Base-by-base conservation (phyloP, 92 coral and sea anemone genomes). In the Montipora capitata region DNA sequence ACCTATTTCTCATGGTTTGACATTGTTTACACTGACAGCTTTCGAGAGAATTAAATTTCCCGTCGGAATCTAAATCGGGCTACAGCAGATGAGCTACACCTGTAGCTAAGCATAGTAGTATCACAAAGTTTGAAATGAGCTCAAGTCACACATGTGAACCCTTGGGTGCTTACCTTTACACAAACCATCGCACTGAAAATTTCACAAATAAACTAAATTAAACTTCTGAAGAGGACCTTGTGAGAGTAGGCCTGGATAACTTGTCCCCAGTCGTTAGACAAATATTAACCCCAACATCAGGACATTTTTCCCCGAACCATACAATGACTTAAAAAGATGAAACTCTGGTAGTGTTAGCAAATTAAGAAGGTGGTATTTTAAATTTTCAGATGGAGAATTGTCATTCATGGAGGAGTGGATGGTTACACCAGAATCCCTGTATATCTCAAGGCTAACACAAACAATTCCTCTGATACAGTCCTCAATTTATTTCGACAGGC, bases 351-450 rank as follows among this genome's bases (percentile, higher is more conserved):
- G 14, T 68, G 6, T 61, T 61, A 45, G 35, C 43, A 12, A 45
- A 17, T 14, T 54, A 9, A 42, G 12, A 58, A 81, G 87, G 39
- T 87, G 91, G 91, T 41, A 57, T 61, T 61, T 61, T 11, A 7
- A 42, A 80, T 63, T 86, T 87, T 18, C 71, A 67, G 51, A 45
- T 45, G 51, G 51, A 45, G 51, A 8, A 45, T 45, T 45, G 51
- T 45, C 51, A 45, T 45, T 27, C 87, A 87, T 87, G 91, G 87
- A 44, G 86, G 80, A 3, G 78, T 87, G 27, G 87, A 87, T 80
- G 91, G 91, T 10, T 79, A 81, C 72, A 66, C 91, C 66, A 76
- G 87, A 68, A 68, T 87, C 42, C 78, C 76, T 41, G 86, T 86
- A 14, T 79, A 69, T 72, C 86, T 86, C 43, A 51, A 66, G 51